A percentile compares a stretch with the other conserved stretches of the same genome.
Evolutionary conservation across 2,797 vertebrate species (phyloP).

Genomic region (Enteromius unitaeniatus): DNA sequence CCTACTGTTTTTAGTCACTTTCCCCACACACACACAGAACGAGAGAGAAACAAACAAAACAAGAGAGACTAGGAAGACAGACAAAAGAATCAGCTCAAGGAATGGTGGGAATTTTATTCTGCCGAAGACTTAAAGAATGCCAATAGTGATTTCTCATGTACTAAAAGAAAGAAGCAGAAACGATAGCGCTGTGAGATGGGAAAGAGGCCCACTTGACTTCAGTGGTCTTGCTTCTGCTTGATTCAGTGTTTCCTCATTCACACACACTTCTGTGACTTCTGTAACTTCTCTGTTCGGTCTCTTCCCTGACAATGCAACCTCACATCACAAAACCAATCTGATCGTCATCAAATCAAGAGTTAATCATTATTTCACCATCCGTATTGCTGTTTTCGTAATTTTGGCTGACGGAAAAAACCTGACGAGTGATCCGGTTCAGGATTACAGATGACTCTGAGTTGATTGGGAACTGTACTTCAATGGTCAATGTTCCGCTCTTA

Average conservation of each 20-base stretch:
- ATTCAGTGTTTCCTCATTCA: not conserved
- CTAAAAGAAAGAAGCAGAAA: constrained; percentile 12
- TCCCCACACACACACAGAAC: constrained; percentile 49
- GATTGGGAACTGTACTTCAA: constrained; percentile 47
- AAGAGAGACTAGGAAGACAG: constrained; percentile 14
- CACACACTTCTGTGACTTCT: not conserved
- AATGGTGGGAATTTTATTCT: constrained; percentile 45
- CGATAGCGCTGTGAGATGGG: not conserved
- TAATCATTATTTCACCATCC: constrained; percentile 10
- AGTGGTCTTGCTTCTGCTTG: not conserved
- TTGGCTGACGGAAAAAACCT: constrained; percentile 2
- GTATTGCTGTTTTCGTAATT: constrained; percentile 36
- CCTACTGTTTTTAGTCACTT: constrained; percentile 51
- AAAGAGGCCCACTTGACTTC: constrained; percentile 3
- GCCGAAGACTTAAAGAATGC: constrained; percentile 24
- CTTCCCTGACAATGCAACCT: constrained; percentile 7
- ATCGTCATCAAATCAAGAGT: constrained; percentile 20
- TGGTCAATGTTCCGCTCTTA: constrained; percentile 47
- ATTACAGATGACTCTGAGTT: constrained; percentile 42
- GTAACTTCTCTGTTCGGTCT: constrained; percentile 20
- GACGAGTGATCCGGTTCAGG: constrained; percentile 8
- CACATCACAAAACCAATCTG: constrained; percentile 8
- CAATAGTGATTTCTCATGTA: constrained; percentile 23
- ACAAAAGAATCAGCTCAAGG: constrained; percentile 30
- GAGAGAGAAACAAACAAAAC: constrained; percentile 51